These are phyloP conservation scores for Xiphorhynchus elegans DNA, from an alignment of 2,113 vertebrate genomes.

Conservation along the genomic window DNA sequence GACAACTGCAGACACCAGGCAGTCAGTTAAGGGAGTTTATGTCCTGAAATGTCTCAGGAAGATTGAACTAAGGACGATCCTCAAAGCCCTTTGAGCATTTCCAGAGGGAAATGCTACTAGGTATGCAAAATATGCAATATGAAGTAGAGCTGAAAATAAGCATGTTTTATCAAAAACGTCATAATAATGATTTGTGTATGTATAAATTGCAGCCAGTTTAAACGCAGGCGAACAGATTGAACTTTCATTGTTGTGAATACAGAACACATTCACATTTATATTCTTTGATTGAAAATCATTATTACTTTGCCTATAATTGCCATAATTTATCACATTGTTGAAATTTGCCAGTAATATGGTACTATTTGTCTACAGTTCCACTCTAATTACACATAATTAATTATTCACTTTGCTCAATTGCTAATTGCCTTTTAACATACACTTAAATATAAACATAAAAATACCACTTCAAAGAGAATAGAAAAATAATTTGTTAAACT, in stretches of 20 bases:
- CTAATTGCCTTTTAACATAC: conserved; percentile 72
- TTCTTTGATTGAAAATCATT: conserved; percentile 74
- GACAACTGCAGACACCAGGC: accelerated
- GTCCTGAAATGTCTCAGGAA: background rate
- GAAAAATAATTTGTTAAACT: conserved; percentile 63
- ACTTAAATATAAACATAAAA: conserved; percentile 69
- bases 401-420: conserved; percentile 66
- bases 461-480: conserved; percentile 51
- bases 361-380: conserved; percentile 69
- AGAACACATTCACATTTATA: conserved; percentile 69
- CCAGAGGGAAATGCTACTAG: background rate
- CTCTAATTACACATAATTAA: conserved; percentile 75
- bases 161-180: conserved; percentile 49
- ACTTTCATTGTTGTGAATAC: conserved; percentile 58
- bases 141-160: background rate
- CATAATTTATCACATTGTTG: conserved; percentile 76
- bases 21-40: background rate
- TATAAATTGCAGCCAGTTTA: conserved; percentile 50
- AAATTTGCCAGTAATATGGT: conserved; percentile 68
- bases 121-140: accelerated
- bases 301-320: conserved; percentile 76
- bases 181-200: conserved; percentile 49
- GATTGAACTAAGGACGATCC: background rate
- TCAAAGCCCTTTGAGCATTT: background rate
- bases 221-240: conserved; percentile 42